A percentile compares a stretch with the other conserved stretches of the same genome.
Conservation (phyloP, 1,140 invertebrate species). For the Hestina assimilis region DNA sequence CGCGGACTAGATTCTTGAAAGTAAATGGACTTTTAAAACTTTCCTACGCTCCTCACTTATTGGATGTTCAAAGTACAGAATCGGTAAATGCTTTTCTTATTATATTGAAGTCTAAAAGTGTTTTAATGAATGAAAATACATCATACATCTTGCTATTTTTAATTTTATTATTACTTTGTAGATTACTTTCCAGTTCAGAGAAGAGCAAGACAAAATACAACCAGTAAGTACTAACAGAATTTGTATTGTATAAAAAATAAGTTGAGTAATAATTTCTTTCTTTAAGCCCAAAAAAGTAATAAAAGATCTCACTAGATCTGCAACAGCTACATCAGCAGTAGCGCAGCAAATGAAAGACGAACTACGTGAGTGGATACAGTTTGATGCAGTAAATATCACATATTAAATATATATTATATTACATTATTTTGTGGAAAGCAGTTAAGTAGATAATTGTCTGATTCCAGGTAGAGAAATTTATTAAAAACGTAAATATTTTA, state of each 20-base stretch:
- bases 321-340: slow-evolving; percentile 20
- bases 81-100: slow-evolving; percentile 41
- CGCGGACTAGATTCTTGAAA: slow-evolving; percentile 55
- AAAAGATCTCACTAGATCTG: slow-evolving; percentile 34
- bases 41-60: slow-evolving; percentile 58
- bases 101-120: too few relatives aligned
- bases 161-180: slow-evolving; percentile 25
- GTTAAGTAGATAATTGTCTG: too few relatives aligned
- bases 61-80: slow-evolving; percentile 63
- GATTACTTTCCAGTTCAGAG: slow-evolving; percentile 50
- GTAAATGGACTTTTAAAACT: slow-evolving; percentile 56
- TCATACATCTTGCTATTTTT: too few relatives aligned
- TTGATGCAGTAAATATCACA: slow-evolving; percentile 31
- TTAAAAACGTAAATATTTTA: slow-evolving; percentile 33
- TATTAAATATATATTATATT: not conserved
- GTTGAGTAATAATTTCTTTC: too few relatives aligned
- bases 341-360: slow-evolving; percentile 47
- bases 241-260: too few relatives aligned
- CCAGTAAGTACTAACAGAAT: slow-evolving; percentile 30
- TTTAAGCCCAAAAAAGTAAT: slow-evolving; percentile 32
- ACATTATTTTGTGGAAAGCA: not conserved
- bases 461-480: slow-evolving; percentile 39
- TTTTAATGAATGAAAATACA: too few relatives aligned
- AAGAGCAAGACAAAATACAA: slow-evolving; percentile 43
- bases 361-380: slow-evolving; percentile 51